Evolutionary conservation across 2,113 vertebrate species (phyloP).

Genomic region (Pitta sordida): DNA sequence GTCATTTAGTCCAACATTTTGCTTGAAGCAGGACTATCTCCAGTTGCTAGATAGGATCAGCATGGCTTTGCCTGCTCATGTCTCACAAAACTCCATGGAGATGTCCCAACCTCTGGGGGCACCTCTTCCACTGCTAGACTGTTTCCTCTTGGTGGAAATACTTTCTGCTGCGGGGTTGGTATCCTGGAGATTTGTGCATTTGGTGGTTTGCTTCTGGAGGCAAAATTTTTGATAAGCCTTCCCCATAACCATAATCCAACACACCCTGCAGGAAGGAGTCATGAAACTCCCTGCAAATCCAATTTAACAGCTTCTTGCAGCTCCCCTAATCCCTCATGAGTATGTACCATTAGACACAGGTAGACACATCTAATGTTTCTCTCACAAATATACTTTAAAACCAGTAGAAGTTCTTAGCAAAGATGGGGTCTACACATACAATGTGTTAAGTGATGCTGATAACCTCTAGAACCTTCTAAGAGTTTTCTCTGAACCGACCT

Average conservation of each 20-base stretch:
- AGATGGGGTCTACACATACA: background rate
- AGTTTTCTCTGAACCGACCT: background rate
- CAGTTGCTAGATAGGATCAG: background rate
- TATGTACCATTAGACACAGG: background rate
- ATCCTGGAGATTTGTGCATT: background rate
- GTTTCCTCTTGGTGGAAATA: background rate
- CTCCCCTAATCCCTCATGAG: background rate
- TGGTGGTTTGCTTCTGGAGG: background rate
- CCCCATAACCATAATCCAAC: background rate
- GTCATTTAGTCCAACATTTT: background rate
- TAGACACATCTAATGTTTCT: background rate
- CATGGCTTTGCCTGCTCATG: background rate
- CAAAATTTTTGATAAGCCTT: background rate
- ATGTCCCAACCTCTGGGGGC: rapidly evolving
- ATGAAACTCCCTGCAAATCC: background rate
- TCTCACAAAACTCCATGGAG: background rate
- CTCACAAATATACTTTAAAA: background rate
- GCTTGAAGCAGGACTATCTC: background rate
- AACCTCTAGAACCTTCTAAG: background rate
- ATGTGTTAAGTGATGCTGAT: background rate
- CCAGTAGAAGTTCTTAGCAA: background rate
- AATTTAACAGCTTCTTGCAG: background rate
- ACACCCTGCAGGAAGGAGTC: background rate
- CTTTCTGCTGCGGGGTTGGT: background rate
- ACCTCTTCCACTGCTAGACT: background rate